Base-by-base conservation (phyloP, 2,888 invertebrate species). In the Andrena camellia region DNA sequence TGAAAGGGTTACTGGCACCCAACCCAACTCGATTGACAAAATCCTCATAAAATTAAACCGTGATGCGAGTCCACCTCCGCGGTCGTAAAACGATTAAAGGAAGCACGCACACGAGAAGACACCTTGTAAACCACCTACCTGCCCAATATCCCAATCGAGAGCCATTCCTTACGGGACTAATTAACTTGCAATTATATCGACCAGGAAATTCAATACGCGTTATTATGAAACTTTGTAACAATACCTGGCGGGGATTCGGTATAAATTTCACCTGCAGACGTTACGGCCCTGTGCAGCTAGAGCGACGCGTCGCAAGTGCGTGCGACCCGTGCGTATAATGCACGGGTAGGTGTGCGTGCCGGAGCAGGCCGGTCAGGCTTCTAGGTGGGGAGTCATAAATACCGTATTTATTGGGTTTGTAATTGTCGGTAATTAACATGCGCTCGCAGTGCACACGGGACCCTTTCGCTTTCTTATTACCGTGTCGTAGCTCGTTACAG, bases 391-490 rank as follows among this genome's bases (percentile, higher is more conserved):
- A 86, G 86, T 88, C 90, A 92, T 90, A 91, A 90, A 92, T 90
- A 90, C 85, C 77, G 83, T 90, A 90, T 90, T 91, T 90, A 92
- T 91, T 92, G 91, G 88, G 86, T 90, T 88, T 88, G 90, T 91
- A 91, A 92, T 92, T 91, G 91, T 90, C 90, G 88, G 90, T 91
- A 92, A 92, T 92, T 90, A 91, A 92, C 92, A 91, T 90, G 92
- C 85, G 75, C 90, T 84, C 83, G 70, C 70, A 81, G 85, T 87
- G 90, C 85, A 86, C 73, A 84, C 83, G 84, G 82, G 83, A 81
- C 81, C 78, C 84, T 84, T 84, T 86, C 85, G 84, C 85, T 88
- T 91, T 90, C 88, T 91, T 90, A 91, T 91, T 91, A 89, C 88
- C 84, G 82, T 88, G 88, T 90, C 87, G 85, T 86, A 78, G 63